These are phyloP conservation scores for Orthosia gracilis DNA, from an alignment of 2,888 invertebrate species.

Conservation along the genomic window DNA sequence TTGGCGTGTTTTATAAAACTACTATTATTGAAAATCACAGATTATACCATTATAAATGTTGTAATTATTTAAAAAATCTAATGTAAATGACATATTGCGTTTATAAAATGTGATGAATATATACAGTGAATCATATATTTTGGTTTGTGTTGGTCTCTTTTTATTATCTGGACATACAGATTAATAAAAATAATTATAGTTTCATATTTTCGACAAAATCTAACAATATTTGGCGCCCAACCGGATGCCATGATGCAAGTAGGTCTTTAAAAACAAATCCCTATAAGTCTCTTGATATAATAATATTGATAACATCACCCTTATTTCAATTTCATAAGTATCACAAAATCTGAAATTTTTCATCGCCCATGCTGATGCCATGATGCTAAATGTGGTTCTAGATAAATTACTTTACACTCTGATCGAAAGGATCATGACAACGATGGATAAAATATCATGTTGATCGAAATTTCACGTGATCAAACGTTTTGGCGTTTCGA, in stretches of 20 bases:
- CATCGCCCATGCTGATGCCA: background rate
- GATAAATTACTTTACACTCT: no score
- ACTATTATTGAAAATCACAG: slow-evolving; percentile 53
- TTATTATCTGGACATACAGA: background rate
- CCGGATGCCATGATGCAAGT: background rate
- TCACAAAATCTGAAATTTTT: background rate
- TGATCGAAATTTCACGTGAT: no score
- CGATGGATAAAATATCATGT: no score
- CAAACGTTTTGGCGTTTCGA: no score
- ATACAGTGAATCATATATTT: slow-evolving; percentile 59
- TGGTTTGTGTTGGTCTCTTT: slow-evolving; percentile 18
- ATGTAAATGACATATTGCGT: slow-evolving; percentile 71
- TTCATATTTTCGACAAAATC: background rate
- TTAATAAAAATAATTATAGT: background rate
- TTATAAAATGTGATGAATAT: slow-evolving; percentile 74
- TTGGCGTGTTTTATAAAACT: slow-evolving; percentile 49
- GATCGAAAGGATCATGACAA: no score
- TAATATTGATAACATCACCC: no score
- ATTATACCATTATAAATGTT: slow-evolving; percentile 64
- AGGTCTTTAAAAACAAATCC: background rate
- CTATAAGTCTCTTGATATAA: no score
- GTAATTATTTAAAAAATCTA: slow-evolving; percentile 70
- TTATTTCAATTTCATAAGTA: background rate
- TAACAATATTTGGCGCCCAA: background rate
- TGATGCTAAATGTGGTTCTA: background rate